These are phyloP conservation scores for Diloba caeruleocephala DNA, from an alignment of 2,888 invertebrate species.

Conservation along the genomic window DNA sequence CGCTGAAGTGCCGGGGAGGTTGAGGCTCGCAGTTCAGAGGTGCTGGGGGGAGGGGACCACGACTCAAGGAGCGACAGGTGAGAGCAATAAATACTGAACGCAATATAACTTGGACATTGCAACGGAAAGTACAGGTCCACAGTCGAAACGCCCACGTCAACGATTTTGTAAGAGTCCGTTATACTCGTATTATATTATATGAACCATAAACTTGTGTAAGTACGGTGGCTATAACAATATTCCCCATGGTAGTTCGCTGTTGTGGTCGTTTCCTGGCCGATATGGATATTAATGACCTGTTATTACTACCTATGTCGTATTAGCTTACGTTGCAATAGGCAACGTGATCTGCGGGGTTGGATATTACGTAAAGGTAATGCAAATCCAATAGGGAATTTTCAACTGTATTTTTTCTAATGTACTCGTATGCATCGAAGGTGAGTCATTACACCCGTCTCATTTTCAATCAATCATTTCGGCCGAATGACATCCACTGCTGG, in stretches of 20 bases:
- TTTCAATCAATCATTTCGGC: too few relatives aligned
- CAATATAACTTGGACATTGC: constrained; percentile 64
- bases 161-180: not conserved
- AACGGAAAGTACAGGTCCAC: constrained; percentile 28
- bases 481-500: too few relatives aligned
- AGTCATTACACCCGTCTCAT: too few relatives aligned
- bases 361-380: too few relatives aligned
- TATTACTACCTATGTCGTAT: not conserved
- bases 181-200: not conserved
- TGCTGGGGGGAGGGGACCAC: not conserved
- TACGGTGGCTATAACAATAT: not conserved
- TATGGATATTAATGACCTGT: constrained; percentile 5
- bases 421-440: too few relatives aligned
- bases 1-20: not conserved
- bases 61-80: constrained; percentile 60
- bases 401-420: too few relatives aligned
- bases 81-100: constrained; percentile 65
- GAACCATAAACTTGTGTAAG: constrained; percentile 1
- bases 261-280: not conserved
- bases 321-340: not conserved
- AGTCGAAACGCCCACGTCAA: constrained; percentile 6
- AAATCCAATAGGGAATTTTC: too few relatives aligned
- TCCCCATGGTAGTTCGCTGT: not conserved
- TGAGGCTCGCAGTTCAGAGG: not conserved
- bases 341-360: not conserved